Evolutionary conservation across 92 coral and sea anemone genomes (phyloP), one percentile per base, ranked within the genome.

Genomic region (Umimayanthus chanpuru): DNA sequence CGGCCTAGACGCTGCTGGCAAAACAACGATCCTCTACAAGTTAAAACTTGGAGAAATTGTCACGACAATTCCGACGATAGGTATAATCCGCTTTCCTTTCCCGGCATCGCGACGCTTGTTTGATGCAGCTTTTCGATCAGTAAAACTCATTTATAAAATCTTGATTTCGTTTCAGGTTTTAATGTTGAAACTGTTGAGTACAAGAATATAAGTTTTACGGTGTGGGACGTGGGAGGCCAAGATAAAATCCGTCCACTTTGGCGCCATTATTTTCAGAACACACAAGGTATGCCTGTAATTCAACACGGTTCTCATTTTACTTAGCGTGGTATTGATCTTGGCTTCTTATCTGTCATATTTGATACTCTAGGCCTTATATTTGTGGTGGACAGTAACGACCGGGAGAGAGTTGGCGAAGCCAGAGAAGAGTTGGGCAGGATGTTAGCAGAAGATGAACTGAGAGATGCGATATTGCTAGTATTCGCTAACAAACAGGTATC

Each of bases 371-470:
- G 99, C 20, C 93, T 97, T 74, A 97, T 97, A 29, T 97, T 97
- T 79, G 99, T 97, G 3, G 99, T 97, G 89, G 99, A 97, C 72
- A 97, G 99, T 67, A 97, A 97, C 55, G 99, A 97, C 90, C 94
- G 99, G 1, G 99, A 97, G 64, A 91, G 99, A 86, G 93, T 86
- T 14, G 89, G 88, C 23, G 99, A 97, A 88, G 99, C 99, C 4
- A 89, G 95, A 49, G 99, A 97, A 9, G 99, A 97, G 76, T 68
- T 97, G 71, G 90, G 73, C 80, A 86, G 97, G 90, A 95, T 97
- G 99, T 75, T 97, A 64, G 83, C 82, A 26, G 99, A 97, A 90
- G 99, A 97, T 74, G 99, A 97, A 79, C 96, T 97, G 1, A 86
- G 99, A 73, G 99, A 97, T 32, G 99, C 99, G 0, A 92, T 91